Percentiles rank a stretch among this genome's conserved stretches.
These are phyloP conservation scores for Mongoloraphidia duomilia DNA, from an alignment of 2,888 invertebrate species.

Conservation along the genomic window DNA sequence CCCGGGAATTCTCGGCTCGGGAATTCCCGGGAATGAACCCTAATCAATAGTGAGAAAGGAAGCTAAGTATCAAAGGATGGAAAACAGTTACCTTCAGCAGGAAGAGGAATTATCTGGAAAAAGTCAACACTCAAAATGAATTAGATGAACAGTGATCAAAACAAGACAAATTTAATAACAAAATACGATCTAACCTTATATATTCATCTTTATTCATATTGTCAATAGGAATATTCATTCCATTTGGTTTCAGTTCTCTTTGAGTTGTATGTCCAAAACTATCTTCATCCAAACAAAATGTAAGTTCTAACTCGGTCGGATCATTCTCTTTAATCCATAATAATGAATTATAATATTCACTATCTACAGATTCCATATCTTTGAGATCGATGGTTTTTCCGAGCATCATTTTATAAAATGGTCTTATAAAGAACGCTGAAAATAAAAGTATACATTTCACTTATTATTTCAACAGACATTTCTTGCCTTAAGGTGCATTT, in stretches of 20 bases:
- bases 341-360: conserved; percentile 95
- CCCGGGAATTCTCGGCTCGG: no score
- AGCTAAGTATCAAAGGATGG: no score
- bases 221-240: conserved; percentile 78
- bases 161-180: background rate
- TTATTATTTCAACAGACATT: background rate
- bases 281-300: conserved; percentile 94
- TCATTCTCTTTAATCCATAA: conserved; percentile 95
- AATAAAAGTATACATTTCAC: conserved; percentile 13
- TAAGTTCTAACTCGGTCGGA: conserved; percentile 84
- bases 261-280: conserved; percentile 90
- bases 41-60: no score
- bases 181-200: conserved; percentile 59
- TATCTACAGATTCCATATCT: conserved; percentile 98
- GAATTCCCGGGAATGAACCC: no score
- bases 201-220: conserved; percentile 95
- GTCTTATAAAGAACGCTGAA: conserved; percentile 95
- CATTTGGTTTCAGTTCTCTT: conserved; percentile 79
- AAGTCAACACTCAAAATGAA: background rate
- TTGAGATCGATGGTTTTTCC: conserved; percentile 83
- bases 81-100: no score
- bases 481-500: background rate
- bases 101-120: background rate
- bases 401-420: conserved; percentile 99
- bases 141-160: background rate